Conservation (phyloP, 2,888 invertebrate genomes). For the Cremastinae sp. region DNA sequence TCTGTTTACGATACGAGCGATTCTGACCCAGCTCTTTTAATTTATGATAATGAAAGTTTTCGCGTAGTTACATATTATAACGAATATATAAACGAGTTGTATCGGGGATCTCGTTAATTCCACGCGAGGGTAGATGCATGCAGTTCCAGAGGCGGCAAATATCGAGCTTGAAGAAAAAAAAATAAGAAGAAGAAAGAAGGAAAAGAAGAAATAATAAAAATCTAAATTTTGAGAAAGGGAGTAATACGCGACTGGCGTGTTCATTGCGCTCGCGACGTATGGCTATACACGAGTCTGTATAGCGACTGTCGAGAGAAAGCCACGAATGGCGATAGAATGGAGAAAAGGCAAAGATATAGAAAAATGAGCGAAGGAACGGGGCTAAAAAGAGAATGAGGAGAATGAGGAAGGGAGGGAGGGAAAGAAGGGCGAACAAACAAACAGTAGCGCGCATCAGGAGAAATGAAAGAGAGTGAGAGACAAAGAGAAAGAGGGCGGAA, state of each 20-base stretch:
- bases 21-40: constrained; percentile 38
- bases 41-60: constrained; percentile 57
- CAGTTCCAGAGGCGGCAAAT: constrained; percentile 14
- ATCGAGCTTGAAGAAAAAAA: constrained; percentile 11
- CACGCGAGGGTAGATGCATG: constrained; percentile 54
- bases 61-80: constrained; percentile 39
- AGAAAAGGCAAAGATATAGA: constrained; percentile 5
- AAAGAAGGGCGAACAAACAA: constrained; percentile 27
- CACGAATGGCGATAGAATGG: background rate
- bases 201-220: constrained; percentile 22
- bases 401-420: constrained; percentile 7
- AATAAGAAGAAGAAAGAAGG: constrained; percentile 22
- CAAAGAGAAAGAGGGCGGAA: constrained; percentile 12
- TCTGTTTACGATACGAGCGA: background rate
- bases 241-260: constrained; percentile 28
- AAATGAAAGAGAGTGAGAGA: constrained; percentile 15
- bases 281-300: constrained; percentile 11
- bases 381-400: constrained; percentile 26
- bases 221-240: constrained; percentile 40
- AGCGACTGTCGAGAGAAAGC: constrained; percentile 32
- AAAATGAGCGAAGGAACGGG: background rate
- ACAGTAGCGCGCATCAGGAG: constrained; percentile 1
- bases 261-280: constrained; percentile 12
- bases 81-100: constrained; percentile 26
- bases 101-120: constrained; percentile 56